A percentile compares a stretch with the other conserved stretches of the same genome.
Evolutionary conservation across 2,797 vertebrate species (phyloP).

Genomic region (Artibeus jamaicensis): DNA sequence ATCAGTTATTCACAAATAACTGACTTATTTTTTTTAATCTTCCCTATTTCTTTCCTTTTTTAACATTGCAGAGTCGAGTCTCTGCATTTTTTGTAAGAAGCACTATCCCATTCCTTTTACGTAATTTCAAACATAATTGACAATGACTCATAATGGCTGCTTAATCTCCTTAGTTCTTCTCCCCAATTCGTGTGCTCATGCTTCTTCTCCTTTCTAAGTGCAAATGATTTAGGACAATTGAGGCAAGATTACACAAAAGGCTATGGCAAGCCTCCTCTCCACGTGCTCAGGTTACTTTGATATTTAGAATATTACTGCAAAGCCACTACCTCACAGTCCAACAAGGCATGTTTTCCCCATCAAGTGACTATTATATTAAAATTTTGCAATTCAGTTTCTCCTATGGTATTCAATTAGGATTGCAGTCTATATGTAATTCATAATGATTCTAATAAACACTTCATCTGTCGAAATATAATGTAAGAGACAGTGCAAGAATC

Average conservation of each 20-base stretch:
- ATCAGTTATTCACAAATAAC: background rate
- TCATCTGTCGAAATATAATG: background rate
- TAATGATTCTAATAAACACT: background rate
- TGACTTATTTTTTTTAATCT: background rate
- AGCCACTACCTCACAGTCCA: background rate
- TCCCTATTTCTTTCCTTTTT: background rate
- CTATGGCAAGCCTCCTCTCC: background rate
- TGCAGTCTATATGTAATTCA: background rate
- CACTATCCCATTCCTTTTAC: background rate
- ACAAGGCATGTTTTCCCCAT: background rate
- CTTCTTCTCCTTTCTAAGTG: background rate
- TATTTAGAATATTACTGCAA: background rate
- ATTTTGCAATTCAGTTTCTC: background rate
- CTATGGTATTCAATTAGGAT: background rate
- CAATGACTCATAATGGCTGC: background rate
- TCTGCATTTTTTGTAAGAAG: background rate
- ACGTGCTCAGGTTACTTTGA: background rate
- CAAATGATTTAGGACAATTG: background rate
- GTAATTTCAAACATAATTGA: background rate
- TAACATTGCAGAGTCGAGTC: background rate
- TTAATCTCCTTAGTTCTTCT: background rate
- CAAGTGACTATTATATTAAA: background rate
- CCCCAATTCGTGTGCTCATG: background rate
- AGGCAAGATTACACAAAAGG: background rate
- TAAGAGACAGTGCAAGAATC: background rate